Percentiles rank a stretch among this genome's conserved stretches.
Evolutionary conservation across 2,888 invertebrate genomes (phyloP).

Genomic region (Euphydryas editha): DNA sequence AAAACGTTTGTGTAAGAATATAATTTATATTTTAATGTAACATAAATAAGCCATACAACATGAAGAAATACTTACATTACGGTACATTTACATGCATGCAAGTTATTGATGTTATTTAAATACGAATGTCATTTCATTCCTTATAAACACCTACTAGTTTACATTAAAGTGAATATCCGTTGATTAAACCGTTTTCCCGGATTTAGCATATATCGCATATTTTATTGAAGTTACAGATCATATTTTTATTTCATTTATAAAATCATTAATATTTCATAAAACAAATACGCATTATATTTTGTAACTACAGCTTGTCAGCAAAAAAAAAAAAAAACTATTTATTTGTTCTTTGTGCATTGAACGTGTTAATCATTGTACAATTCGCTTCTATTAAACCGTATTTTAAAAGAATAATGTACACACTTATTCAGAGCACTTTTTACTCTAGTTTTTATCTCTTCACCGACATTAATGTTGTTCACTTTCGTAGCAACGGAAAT

Average conservation of each 20-base stretch:
- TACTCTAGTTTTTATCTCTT: constrained; percentile 69
- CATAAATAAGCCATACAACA: constrained; percentile 1
- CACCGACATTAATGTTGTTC: constrained; percentile 77
- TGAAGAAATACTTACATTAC: constrained; percentile 9
- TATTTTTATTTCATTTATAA: constrained; percentile 6
- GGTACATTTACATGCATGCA: constrained; percentile 22
- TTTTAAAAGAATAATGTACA: constrained; percentile 56
- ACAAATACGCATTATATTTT: constrained; percentile 8
- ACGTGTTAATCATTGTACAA: constrained; percentile 33
- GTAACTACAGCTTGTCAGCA: constrained; percentile 6
- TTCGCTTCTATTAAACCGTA: constrained; percentile 55
- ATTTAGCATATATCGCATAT: constrained; percentile 15
- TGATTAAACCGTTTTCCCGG: constrained; percentile 51
- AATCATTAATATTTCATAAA: constrained; percentile 19
- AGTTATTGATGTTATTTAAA: constrained; percentile 51
- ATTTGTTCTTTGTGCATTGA: constrained; percentile 13
- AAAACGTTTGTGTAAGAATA: not conserved
- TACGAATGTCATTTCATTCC: constrained; percentile 53
- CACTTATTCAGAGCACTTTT: constrained; percentile 73
- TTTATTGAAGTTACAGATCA: not conserved
- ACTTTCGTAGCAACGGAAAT: constrained; percentile 81
- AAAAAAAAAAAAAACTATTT: constrained; percentile 7
- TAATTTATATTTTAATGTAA: not conserved
- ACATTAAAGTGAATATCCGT: constrained; percentile 47
- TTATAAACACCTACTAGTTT: constrained; percentile 50